Evolutionary conservation across 2,113 vertebrate species (phyloP), one percentile per base, ranked within the genome.

Genomic region (Hyla sarda): DNA sequence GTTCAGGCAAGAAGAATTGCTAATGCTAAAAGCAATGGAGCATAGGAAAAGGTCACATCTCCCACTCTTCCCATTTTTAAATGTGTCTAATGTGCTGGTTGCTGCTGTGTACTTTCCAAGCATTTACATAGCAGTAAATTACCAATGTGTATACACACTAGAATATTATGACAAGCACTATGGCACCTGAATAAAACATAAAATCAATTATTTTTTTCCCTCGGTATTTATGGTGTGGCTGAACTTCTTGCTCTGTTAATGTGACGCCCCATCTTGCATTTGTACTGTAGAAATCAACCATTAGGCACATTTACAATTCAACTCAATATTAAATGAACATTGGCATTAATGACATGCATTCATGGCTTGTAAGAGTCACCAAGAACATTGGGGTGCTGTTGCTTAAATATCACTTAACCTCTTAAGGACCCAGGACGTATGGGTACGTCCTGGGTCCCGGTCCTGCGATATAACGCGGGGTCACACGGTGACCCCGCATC

Each of bases 1-100:
- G 77, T 82, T 82, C 76, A 87, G 52, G 52, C 67, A 65, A 87
- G 77, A 71, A 86, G 85, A 62, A 87, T 81, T n/a, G 37, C 65
- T 60, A 72, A 71, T 86, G 62, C 62, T 80, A 81, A 86, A 86
- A 60, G 76, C 67, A 86, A 81, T 60, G 77, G 52, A 81, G 77
- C 67, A 50, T 73, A 73, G 65, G 23, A 47, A 86, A 86, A 58
- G 85, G 77, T 86, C 65, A 73, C 41, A 47, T 86, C 67, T 86
- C 52, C 77, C 67, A 47, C 83, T 67, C 45, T 81, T 74, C 25
- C 65, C 34, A 73, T 74, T 62, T 81, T 81, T 80, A 60, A 81
- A 80, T 50, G 41, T 56, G 67, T 47, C 76, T 86, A 80, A 80
- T 80, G 62, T 86, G 50, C n/a, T 74, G 32, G 34, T 69, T 37